Percentiles rank a stretch among this genome's conserved stretches.
Evolutionary conservation across 2,797 vertebrate genomes (phyloP).

Genomic region (Hoplostethus mediterraneus): DNA sequence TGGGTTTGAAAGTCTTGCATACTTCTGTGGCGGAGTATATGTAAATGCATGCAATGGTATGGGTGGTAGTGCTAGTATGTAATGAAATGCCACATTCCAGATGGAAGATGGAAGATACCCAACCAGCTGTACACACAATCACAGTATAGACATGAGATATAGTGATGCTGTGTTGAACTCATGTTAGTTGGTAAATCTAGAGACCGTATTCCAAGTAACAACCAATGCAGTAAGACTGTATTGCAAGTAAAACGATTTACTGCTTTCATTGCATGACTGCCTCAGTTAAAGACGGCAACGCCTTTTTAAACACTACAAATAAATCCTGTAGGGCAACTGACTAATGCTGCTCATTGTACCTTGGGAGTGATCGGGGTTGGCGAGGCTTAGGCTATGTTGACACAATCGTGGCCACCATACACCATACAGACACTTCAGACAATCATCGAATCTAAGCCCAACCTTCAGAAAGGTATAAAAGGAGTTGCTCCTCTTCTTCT

Average conservation of each 20-base stretch:
- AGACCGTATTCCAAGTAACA: too few relatives aligned
- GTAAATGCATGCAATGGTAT: too few relatives aligned
- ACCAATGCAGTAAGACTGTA: too few relatives aligned
- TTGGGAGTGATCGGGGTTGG: slow-evolving; percentile 9
- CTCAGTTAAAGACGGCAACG: too few relatives aligned
- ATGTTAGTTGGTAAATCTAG: too few relatives aligned
- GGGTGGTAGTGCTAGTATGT: too few relatives aligned
- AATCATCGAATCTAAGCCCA: background rate
- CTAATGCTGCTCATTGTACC: background rate
- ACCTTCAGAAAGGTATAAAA: slow-evolving; percentile 48
- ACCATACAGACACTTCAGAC: too few relatives aligned
- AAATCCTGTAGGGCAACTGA: background rate
- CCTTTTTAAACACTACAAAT: slow-evolving; percentile 7
- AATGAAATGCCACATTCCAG: too few relatives aligned
- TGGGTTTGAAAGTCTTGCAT: too few relatives aligned
- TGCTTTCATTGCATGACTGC: too few relatives aligned
- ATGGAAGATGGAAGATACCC: background rate
- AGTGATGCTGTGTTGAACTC: background rate
- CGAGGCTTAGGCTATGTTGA: background rate
- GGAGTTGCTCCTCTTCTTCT: background rate
- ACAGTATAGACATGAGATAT: background rate
- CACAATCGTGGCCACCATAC: background rate
- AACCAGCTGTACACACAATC: background rate
- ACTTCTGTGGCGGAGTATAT: too few relatives aligned
- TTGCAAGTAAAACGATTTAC: background rate